Conservation (phyloP, 2,888 invertebrate species). For the Orthosia incerta region DNA sequence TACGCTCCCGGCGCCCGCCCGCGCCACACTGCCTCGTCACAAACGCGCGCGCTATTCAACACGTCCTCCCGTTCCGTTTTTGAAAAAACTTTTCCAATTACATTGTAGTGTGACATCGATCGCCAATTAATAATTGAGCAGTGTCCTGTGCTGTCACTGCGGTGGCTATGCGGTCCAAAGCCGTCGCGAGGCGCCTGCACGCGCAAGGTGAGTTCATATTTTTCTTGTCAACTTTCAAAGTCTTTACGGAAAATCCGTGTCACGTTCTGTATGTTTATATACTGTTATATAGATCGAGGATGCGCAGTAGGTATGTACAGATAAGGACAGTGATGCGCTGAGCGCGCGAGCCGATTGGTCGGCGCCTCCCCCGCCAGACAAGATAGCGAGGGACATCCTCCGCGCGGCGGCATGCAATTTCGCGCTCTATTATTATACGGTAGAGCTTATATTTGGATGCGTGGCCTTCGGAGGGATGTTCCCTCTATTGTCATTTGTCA, state of each 20-base stretch:
- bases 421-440: slow-evolving; percentile 56
- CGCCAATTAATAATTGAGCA: slow-evolving; percentile 78
- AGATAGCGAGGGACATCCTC: slow-evolving; percentile 90
- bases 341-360: slow-evolving; percentile 82
- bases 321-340: slow-evolving; percentile 88
- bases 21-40: slow-evolving; percentile 78
- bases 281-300: slow-evolving; percentile 64
- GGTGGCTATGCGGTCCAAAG: slow-evolving; percentile 93
- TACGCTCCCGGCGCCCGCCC: slow-evolving; percentile 83
- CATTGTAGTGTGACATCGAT: slow-evolving; percentile 82
- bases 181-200: slow-evolving; percentile 93
- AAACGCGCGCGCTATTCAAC: slow-evolving; percentile 73
- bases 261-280: slow-evolving; percentile 28
- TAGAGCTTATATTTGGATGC: slow-evolving; percentile 73
- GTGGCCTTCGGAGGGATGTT: slow-evolving; percentile 82
- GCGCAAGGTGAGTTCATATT: slow-evolving; percentile 91
- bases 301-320: slow-evolving; percentile 85
- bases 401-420: slow-evolving; percentile 68
- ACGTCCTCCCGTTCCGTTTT: slow-evolving; percentile 71
- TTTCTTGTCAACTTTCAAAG: slow-evolving; percentile 53
- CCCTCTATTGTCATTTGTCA: slow-evolving; percentile 89
- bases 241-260: slow-evolving; percentile 10
- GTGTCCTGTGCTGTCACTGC: slow-evolving; percentile 78
- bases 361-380: slow-evolving; percentile 89
- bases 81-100: slow-evolving; percentile 78